These are phyloP conservation scores for Ooceraea biroi DNA, from an alignment of 1,140 invertebrate species.

Conservation along the genomic window DNA sequence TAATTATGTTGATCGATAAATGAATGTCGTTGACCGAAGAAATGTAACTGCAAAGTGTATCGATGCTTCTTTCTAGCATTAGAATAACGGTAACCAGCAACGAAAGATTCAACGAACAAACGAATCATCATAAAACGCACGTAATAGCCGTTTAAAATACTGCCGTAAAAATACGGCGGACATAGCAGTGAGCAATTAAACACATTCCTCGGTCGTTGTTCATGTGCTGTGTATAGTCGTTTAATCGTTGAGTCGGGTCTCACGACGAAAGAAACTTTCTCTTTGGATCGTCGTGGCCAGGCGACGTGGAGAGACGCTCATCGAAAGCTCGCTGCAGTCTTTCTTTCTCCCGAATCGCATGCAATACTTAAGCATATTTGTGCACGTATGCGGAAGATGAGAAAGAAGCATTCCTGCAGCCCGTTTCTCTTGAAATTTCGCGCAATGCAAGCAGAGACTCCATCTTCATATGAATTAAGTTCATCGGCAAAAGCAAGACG, in stretches of 20 bases:
- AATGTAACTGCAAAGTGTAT: too few relatives aligned
- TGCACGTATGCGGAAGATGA: background rate
- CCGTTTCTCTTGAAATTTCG: too few relatives aligned
- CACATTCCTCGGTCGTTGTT: conserved; percentile 1
- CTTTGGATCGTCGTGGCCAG: conserved; percentile 39
- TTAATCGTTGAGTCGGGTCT: conserved; percentile 27
- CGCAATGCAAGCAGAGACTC: too few relatives aligned
- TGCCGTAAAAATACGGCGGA: background rate
- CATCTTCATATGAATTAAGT: too few relatives aligned
- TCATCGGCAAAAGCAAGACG: too few relatives aligned
- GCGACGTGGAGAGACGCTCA: conserved; percentile 17
- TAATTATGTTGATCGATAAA: too few relatives aligned
- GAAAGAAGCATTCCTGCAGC: too few relatives aligned
- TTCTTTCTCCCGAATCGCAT: background rate
- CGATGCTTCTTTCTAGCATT: background rate
- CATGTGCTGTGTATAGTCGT: background rate
- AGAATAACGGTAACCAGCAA: background rate
- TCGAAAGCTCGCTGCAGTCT: conserved; percentile 16
- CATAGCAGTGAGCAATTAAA: conserved; percentile 8
- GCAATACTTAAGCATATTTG: background rate
- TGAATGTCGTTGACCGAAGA: too few relatives aligned
- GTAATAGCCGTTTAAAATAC: background rate
- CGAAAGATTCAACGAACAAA: background rate
- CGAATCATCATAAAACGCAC: background rate
- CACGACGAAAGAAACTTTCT: conserved; percentile 54